Evolutionary conservation across 2,797 vertebrate genomes (phyloP), one percentile per base, ranked within the genome.

Genomic region (Phyllotis vaccarum): DNA sequence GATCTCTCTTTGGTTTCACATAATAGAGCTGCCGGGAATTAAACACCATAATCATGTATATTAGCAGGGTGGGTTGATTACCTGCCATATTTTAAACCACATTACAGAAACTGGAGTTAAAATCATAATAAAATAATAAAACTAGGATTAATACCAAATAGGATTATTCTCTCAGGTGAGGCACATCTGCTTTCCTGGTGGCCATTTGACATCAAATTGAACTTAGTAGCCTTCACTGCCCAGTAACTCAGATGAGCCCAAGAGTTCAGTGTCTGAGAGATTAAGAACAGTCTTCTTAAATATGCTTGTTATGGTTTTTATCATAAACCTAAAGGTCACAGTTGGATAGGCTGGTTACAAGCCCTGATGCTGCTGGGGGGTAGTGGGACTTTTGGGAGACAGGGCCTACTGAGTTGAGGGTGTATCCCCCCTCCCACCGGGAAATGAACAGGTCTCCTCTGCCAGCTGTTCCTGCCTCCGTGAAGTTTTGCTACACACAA

Each of bases 111-210:
- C 6, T 56, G 3, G 4, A 0, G 72, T 95, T 83, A 46, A 80
- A 58, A 46, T 34, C 21, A 37, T 22, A 37, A 21, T 56, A 22
- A 74, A 43, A 74, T 74, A 27, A 74, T 78, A 68, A 82, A 89
- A 40, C 37, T 83, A 29, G 62, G 74, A 70, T 60, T 52, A 94
- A 82, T 2, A 10, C 40, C 40, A 19, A 52, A 21, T 81, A 58
- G 89, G 56, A 91, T 68, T 12, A 19, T 52, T 91, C 37, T 52
- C 54, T 93, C 17, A 27, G 54, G 58, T 56, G 64, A 66, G 8
- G 27, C 43, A 49, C 12, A 86, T 95, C 86, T 92, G 87, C 95
- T 96, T 82, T 91, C 95, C 95, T 97, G 94, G 74, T 90, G 90
- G 94, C 88, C 93, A 96, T 97, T 96, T 87, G 64, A 92, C 75